Evolutionary conservation across 2,797 vertebrate genomes (phyloP).

Genomic region (Trachurus trachurus): DNA sequence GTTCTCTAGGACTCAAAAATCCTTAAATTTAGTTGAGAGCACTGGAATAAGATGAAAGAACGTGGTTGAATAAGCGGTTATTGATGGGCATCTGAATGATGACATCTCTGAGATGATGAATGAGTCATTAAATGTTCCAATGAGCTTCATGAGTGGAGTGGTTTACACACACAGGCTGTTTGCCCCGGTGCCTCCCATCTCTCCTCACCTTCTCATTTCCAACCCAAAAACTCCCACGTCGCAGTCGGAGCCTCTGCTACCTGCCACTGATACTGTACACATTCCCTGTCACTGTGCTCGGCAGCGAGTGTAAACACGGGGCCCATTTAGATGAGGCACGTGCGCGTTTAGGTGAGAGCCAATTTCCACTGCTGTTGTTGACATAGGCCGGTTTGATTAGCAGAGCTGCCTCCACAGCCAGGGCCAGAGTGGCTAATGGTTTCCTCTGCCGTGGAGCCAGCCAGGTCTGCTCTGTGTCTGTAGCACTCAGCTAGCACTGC

Average conservation of each 20-base stretch:
- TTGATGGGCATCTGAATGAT: background rate
- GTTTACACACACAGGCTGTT: constrained; percentile 16
- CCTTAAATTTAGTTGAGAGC: too few species aligned
- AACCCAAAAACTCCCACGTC: constrained; percentile 2
- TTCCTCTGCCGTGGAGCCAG: constrained; percentile 57
- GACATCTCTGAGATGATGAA: constrained; percentile 24
- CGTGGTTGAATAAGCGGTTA: background rate
- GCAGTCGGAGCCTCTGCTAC: constrained; percentile 13
- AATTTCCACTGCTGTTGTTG: constrained; percentile 65
- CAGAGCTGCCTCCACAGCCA: constrained; percentile 39
- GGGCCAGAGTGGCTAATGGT: constrained; percentile 64
- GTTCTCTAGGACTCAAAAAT: too few species aligned
- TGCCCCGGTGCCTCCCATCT: constrained; percentile 40
- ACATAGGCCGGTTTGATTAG: constrained; percentile 73
- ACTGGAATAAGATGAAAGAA: too few species aligned
- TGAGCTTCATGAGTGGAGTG: background rate
- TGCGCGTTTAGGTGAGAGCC: constrained; percentile 60
- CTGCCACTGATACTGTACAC: constrained; percentile 51
- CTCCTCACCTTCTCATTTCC: constrained; percentile 67
- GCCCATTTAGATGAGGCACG: constrained; percentile 53
- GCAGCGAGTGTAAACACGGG: constrained; percentile 62
- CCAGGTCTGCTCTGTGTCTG: constrained; percentile 67
- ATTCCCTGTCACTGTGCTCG: constrained; percentile 30
- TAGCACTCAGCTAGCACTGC: constrained; percentile 50
- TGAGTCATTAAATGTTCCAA: constrained; percentile 5